Evolutionary conservation across 2,888 invertebrate species (phyloP).

Genomic region (Meloe dianella): DNA sequence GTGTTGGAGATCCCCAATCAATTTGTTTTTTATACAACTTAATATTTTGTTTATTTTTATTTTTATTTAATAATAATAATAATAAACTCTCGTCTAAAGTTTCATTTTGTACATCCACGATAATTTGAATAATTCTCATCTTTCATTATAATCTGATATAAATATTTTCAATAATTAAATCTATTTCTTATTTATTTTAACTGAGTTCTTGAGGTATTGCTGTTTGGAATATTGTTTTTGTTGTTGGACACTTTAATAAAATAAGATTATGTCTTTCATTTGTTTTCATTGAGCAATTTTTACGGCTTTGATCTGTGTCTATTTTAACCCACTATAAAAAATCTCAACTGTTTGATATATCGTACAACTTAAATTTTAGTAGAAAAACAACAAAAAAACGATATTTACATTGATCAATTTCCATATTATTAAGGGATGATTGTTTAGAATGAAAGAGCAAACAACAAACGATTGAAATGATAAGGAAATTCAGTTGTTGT

Average conservation of each 20-base stretch:
- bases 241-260: slow-evolving; percentile 43
- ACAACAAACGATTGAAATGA: neutral
- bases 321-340: too few relatives aligned
- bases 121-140: slow-evolving; percentile 39
- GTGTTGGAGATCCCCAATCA: slow-evolving; percentile 6
- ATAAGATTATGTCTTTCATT: slow-evolving; percentile 37
- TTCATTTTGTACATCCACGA: slow-evolving; percentile 57
- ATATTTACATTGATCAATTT: neutral
- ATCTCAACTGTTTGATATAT: too few relatives aligned
- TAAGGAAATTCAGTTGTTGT: neutral
- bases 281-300: slow-evolving; percentile 52
- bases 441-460: neutral
- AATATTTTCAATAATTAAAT: slow-evolving; percentile 52
- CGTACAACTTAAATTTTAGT: slow-evolving; percentile 1
- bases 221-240: slow-evolving; percentile 56
- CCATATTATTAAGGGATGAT: neutral
- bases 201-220: slow-evolving; percentile 62
- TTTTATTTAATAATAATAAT: slow-evolving; percentile 33
- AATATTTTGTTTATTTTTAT: slow-evolving; percentile 26
- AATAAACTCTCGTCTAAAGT: slow-evolving; percentile 51
- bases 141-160: slow-evolving; percentile 55
- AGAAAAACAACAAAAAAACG: neutral
- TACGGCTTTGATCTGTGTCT: slow-evolving; percentile 26
- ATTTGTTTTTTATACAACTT: slow-evolving; percentile 4
- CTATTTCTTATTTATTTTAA: slow-evolving; percentile 48